Evolutionary conservation across 2,113 vertebrate species (phyloP), one percentile per base, ranked within the genome.

Genomic region (mouse (Mus musculus)): DNA sequence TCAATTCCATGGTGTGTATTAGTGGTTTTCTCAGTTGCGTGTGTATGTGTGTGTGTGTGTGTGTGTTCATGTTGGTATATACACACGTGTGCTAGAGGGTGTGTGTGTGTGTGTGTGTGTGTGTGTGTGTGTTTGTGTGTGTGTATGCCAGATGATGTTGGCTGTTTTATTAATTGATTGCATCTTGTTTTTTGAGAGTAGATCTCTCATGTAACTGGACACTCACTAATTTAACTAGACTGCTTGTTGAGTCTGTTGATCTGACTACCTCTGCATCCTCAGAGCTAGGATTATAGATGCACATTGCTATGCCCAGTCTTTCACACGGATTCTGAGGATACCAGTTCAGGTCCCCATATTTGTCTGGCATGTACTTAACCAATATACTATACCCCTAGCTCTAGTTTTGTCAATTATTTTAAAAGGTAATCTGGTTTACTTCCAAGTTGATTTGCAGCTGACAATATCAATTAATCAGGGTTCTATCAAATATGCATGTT

Each of bases 401-500:
- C 16, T 69, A 54, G 63, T 36, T 11, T 26, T 87, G 6, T 94
- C 80, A 28, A 9, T 95, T 90, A n/a, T 80, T 72, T 49, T n/a
- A 61, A 72, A 95, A 88, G 5, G 11, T 59, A 46, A 96, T 39
- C 24, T 92, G 17, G 39, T 94, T 49, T 87, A 93, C 90, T 96
- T 39, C 92, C 86, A 24, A 96, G 56, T 61, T 94, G 59, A 92
- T 92, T 96, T 76, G 14, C 42, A 97, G 78, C n/a, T 30, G 28
- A 93, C 69, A 94, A 86, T 91, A 92, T 84, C 93, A 96, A 93
- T 96, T 97, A 93, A 72, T 10, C 39, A 56, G 17, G 80, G 89
- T 92, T 84, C 93, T 89, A 30, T 77, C 14, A 90, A 96, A 72
- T 52, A 52, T 94, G 39, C 72, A 93, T 82, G 85, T 67, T 96